Percentiles rank a stretch among this genome's conserved stretches.
Conservation (phyloP, 2,888 invertebrate species). For the Limnephilus lunatus region DNA sequence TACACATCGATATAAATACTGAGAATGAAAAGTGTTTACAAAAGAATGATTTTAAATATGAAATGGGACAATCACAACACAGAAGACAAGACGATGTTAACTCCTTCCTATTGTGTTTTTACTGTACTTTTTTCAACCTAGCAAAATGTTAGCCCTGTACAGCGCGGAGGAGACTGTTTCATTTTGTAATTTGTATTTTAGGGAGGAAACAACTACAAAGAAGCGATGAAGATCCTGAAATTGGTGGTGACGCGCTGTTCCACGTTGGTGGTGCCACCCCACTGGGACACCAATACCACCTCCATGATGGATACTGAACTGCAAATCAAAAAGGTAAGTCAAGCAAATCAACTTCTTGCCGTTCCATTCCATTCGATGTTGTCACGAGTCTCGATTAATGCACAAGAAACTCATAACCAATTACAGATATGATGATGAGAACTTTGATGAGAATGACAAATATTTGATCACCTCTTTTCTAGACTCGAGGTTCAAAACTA, state of each 20-base stretch:
- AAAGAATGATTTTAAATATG: no score
- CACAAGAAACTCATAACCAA: not conserved
- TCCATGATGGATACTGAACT: constrained; percentile 91
- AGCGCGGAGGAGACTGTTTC: not conserved
- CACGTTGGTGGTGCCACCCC: constrained; percentile 90
- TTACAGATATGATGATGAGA: not conserved
- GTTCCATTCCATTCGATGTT: not conserved
- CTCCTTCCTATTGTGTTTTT: no score
- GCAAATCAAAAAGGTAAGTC: constrained; percentile 85
- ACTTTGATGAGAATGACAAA: no score
- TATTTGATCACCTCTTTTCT: no score
- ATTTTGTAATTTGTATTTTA: constrained; percentile 65
- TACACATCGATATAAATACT: no score
- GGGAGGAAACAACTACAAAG: constrained; percentile 94
- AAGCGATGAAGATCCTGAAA: constrained; percentile 96
- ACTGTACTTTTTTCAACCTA: no score
- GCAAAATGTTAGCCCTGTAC: not conserved
- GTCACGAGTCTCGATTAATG: not conserved
- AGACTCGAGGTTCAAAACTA: no score
- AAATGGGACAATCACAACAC: no score
- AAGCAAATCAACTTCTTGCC: constrained; percentile 48
- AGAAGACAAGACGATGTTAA: no score
- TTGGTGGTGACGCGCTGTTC: constrained; percentile 96
- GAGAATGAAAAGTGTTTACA: no score
- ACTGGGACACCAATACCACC: constrained; percentile 79